Percentiles rank a stretch among this genome's conserved stretches.
Conservation (phyloP, 2,888 invertebrate genomes). For the Galerucella pusilla region DNA sequence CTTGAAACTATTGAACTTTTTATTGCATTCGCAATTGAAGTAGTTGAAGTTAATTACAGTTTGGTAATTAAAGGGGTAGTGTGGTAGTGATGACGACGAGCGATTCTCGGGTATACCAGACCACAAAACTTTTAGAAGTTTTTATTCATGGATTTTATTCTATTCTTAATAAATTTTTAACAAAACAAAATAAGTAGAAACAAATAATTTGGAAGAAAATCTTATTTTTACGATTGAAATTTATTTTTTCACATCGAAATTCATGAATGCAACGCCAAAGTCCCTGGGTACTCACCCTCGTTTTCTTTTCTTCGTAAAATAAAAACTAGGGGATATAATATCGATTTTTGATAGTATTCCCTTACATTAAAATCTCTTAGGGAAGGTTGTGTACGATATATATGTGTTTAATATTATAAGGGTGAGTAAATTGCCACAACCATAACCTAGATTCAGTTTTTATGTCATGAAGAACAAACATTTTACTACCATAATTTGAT, state of each 20-base stretch:
- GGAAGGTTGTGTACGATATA: constrained; percentile 17
- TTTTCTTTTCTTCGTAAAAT: constrained; percentile 1
- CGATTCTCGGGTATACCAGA: neutral
- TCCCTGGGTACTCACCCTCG: neutral
- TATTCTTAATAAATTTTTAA: neutral
- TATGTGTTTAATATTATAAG: neutral
- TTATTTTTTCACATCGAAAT: too few relatives aligned
- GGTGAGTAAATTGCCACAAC: constrained; percentile 12
- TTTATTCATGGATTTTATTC: neutral
- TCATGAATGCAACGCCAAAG: neutral
- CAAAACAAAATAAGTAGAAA: neutral
- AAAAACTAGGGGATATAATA: constrained; percentile 4
- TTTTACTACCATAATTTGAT: neutral
- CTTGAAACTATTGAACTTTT: constrained; percentile 30
- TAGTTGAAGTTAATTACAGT: constrained; percentile 26
- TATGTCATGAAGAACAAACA: too few relatives aligned
- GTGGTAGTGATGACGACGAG: neutral
- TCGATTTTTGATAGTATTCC: constrained; percentile 11
- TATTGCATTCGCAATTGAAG: constrained; percentile 27
- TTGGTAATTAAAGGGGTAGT: constrained; percentile 31
- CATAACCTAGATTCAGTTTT: neutral
- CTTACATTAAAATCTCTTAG: constrained; percentile 10
- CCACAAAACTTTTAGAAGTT: neutral
- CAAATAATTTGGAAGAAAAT: too few relatives aligned
- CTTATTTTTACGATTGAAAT: too few relatives aligned